Base-by-base conservation (phyloP, 1,140 invertebrate species). In the Papilio aristodemus region DNA sequence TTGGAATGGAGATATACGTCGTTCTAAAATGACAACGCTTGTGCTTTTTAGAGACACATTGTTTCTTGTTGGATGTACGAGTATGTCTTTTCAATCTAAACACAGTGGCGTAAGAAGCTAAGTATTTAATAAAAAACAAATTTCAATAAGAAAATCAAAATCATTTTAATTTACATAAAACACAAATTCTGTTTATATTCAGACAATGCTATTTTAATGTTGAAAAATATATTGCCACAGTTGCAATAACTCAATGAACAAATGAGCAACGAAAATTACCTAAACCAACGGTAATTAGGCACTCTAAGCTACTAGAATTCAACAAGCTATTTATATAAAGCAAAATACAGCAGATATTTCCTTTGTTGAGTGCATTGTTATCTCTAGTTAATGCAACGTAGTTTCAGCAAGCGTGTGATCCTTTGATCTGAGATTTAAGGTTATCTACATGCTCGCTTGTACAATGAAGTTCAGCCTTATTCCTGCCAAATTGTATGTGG, bases 371-470 rank as follows among this genome's bases (percentile, higher is more conserved):
- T 46, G 43, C 9, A 46, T 46, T 46, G 43, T 46, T 46, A 46
- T 10, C 43, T 17, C 43, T 10, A 8, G 17, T 8, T 46, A 46
- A 46, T 46, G 43, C 43, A 46, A 9, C 43, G 17, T 19, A 9
- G 43, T 46, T 19, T 46, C 14, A 2, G 17, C 7, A 1, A 46
- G 17, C 14, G 17, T n/a, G 43, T n/a, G n/a, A n/a, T n/a, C n/a
- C n/a, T n/a, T n/a, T 46, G 17, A 46, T 46, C 17, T 22, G 43
- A 19, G 43, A 46, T 46, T 19, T 46, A 46, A 46, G 43, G 43
- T 46, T 46, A 22, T 46, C 43, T 22, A 17, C 17, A 22, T 9
- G 43, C 17, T 46, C 43, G 43, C 17, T 46, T 46, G 6, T 19
- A 46, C 43, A 19, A 46, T 46, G 19, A 46, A 22, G n/a, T n/a